Evolutionary conservation across 2,113 vertebrate species (phyloP).

Genomic region (Eulemur macaco): DNA sequence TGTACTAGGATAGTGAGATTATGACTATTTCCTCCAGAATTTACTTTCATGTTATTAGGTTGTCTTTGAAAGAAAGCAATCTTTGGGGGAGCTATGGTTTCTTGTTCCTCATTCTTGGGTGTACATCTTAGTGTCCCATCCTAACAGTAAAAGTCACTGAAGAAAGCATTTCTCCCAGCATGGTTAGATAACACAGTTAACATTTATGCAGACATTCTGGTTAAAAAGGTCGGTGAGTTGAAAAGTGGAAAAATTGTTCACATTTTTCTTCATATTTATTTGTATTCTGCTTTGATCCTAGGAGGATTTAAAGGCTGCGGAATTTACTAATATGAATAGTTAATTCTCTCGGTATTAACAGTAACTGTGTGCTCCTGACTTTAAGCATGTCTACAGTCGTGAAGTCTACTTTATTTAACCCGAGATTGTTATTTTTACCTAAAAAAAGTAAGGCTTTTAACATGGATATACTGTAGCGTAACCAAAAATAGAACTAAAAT

Average conservation of each 20-base stretch:
- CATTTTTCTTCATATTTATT: not conserved
- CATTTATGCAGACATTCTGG: not conserved
- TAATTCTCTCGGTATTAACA: not conserved
- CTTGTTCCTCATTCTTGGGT: not conserved
- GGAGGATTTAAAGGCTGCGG: not conserved
- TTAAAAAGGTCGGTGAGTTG: not conserved
- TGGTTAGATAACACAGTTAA: not conserved
- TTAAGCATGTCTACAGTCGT: too few relatives aligned
- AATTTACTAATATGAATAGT: not conserved
- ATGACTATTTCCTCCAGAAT: not conserved
- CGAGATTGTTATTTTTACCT: not conserved
- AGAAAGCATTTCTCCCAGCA: not conserved
- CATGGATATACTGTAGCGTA: not conserved
- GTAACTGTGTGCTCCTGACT: not conserved
- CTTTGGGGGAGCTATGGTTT: not conserved
- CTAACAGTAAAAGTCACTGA: not conserved
- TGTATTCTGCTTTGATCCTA: not conserved
- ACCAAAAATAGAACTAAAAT: not conserved
- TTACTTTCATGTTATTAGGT: not conserved
- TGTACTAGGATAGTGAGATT: not conserved
- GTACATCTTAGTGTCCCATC: not conserved
- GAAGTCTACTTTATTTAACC: not conserved
- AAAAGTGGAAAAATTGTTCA: constrained; percentile 5
- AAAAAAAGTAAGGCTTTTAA: not conserved
- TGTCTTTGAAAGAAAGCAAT: not conserved